Base-by-base conservation (phyloP, 2,888 invertebrate genomes). In the Synergus umbraculus region DNA sequence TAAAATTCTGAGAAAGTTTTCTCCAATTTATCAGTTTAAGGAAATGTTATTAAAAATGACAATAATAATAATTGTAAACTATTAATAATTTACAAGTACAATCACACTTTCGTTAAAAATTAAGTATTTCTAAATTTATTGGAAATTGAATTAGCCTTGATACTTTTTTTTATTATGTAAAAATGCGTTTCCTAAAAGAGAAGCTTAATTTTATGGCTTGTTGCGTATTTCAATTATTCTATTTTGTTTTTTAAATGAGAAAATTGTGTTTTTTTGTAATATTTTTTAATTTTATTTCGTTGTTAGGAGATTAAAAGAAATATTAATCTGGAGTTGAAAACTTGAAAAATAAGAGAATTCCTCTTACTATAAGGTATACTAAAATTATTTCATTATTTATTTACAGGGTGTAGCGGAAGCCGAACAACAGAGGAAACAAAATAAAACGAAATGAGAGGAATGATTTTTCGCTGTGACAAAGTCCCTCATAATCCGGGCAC, bases 401-500 rank as follows among this genome's bases (percentile, higher is more conserved):
- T 83, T 80, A 13, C 83, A 91, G 91, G 85, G 86, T 18, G 87
- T 86, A 43, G 88, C 87, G 1, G 90, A 90, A 54, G 79, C 65
- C 18, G 73, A 54, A 60, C 81, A 80, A 69, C 81, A 84, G 58
- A 87, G 89, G 44, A 88, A 89, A 82, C 88, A 87, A 77, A 87
- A 91, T 77, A 88, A 89, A 54, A 95, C 96, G 41, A 93, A 94
- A 12, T 95, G 94, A 92, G 91, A 96, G 93, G 97, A 97, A 91
- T 96, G 96, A 5, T 97, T 97, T 90, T 95, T 97, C 91, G 95
- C 96, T 0, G 94, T 98, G 82, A 94, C 96, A 9, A 98, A 98
- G 92, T 97, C 97, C 0, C 93, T 98, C 80, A 95, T 98, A 69
- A 94, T 98, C 78, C 94, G 98, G 87, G 98, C 96, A 81, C 93